phyloP scores from a whole-genome alignment of 2,113 vertebrate genomes.

The Phalacrocorax pelagicus region DNA sequence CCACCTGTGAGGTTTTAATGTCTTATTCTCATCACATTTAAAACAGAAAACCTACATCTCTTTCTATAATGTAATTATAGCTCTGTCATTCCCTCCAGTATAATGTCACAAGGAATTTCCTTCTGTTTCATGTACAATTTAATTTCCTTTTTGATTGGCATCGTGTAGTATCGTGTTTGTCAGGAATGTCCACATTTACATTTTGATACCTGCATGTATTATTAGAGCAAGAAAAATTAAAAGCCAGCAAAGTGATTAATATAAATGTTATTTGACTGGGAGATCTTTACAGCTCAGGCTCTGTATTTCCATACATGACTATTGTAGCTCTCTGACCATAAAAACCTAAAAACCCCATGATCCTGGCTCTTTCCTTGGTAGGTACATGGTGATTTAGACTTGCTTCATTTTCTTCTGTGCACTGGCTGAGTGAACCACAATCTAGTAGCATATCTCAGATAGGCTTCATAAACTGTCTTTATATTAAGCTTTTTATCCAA shows the following conservation, averaged over 20 bases:
- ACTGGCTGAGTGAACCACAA: not conserved
- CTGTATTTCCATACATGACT: not conserved
- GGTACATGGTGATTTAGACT: not conserved
- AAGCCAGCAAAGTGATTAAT: constrained; percentile 11
- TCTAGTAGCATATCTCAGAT: not conserved
- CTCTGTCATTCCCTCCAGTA: constrained; percentile 36
- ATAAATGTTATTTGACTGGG: not conserved
- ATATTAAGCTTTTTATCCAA: not conserved
- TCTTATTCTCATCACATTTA: constrained; percentile 36
- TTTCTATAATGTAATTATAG: constrained; percentile 34
- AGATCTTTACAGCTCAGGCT: not conserved
- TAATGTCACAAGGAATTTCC: constrained; percentile 55
- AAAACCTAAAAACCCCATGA: not conserved
- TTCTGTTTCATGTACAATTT: constrained; percentile 43
- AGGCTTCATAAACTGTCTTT: not conserved
- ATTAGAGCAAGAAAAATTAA: constrained; percentile 37
- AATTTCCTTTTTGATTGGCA: constrained; percentile 51
- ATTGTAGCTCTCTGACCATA: not conserved
- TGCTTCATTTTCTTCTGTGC: not conserved
- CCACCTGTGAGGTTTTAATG: constrained; percentile 12
- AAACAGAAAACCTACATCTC: constrained; percentile 34
- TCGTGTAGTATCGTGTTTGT: constrained; percentile 20
- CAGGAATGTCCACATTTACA: constrained; percentile 29
- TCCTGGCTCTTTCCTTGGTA: not conserved
- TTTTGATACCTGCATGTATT: constrained; percentile 23